Evolutionary conservation across 2,888 invertebrate genomes (phyloP), one percentile per base, ranked within the genome.

Genomic region (Germaria angustata): DNA sequence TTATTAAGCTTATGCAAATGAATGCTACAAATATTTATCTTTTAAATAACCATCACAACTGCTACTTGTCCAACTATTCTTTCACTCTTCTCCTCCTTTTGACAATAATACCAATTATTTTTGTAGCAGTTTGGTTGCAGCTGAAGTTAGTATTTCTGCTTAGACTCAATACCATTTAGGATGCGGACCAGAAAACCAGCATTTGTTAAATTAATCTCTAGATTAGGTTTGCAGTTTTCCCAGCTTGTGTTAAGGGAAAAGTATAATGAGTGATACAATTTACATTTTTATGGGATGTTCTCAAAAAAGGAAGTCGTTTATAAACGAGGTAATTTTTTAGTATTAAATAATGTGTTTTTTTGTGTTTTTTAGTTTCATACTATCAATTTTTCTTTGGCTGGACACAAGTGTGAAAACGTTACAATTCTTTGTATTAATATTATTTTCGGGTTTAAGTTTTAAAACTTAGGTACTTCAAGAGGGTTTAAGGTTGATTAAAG

Each of bases 1-100:
- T 84, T 81, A 79, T 84, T 82, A 68, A 80, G 80, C 82, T 84
- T 82, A 84, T 85, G 82, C 79, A 84, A 85, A 79, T 75, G 72
- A 80, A 72, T 80, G 69, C 41, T 68, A 66, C 55, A 84, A 80
- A 84, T 84, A 81, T 84, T 84, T 82, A 85, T 82, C 84, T 78
- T 77, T 76, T 61, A 44, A 72, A 59, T 68, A 82, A 71, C 71
- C 79, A 79, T 59, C 75, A 79, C 82, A 71, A 79, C 66, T 66
- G 79, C 66, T 76, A 22, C 65, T 59, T 79, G 78, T 73, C 73
- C 73, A 55, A 36, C 34, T 34, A 34, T 34, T 11, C n/a, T 32
- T 15, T 8, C 13, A 6, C 20, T 55, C 15, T n/a, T 5, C 13
- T 36, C 28, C 13, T 20, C 7, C 9, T 9, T 32, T 44, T 53